These are phyloP conservation scores for Drosophila fungiperda DNA, from an alignment of 2,888 invertebrate genomes.

Conservation along the genomic window DNA sequence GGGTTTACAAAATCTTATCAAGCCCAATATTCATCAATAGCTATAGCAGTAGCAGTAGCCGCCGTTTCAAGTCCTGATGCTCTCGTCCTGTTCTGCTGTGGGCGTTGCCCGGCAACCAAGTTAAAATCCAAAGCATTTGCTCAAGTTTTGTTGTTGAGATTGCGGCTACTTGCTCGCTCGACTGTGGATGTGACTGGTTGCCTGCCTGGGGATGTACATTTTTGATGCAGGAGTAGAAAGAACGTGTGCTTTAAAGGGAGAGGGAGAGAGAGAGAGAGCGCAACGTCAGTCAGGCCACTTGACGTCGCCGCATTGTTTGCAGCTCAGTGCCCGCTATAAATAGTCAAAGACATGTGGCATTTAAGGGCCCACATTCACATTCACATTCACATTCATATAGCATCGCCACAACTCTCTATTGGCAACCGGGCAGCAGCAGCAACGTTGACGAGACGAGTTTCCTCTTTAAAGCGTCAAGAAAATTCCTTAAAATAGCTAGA, in stretches of 20 bases:
- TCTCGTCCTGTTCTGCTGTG: conserved; percentile 26
- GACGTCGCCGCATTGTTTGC: conserved; percentile 71
- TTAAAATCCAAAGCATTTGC: conserved; percentile 25
- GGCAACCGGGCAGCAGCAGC: conserved; percentile 31
- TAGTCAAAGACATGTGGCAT: conserved; percentile 67
- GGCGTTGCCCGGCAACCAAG: conserved; percentile 34
- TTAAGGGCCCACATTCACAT: conserved; percentile 48
- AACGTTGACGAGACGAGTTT: conserved; percentile 46
- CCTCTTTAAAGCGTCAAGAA: conserved; percentile 61
- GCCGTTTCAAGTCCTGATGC: conserved; percentile 33
- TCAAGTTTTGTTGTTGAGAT: conserved; percentile 35
- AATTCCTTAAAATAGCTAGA: conserved; percentile 67
- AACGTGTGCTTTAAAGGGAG: too few species aligned
- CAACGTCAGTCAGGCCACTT: conserved; percentile 52
- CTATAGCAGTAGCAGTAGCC: neutral
- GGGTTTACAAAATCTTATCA: conserved; percentile 24
- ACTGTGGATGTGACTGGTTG: conserved; percentile 4
- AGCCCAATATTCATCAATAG: conserved; percentile 8
- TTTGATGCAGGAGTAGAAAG: neutral
- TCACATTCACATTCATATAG: conserved; percentile 36
- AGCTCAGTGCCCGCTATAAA: conserved; percentile 75
- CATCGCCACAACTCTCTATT: conserved; percentile 51
- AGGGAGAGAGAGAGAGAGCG: neutral
- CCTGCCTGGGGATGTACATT: conserved; percentile 3
- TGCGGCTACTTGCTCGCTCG: conserved; percentile 4